These are phyloP conservation scores for Adrianichthys oophorus DNA, from an alignment of 2,797 vertebrate genomes.

Conservation along the genomic window DNA sequence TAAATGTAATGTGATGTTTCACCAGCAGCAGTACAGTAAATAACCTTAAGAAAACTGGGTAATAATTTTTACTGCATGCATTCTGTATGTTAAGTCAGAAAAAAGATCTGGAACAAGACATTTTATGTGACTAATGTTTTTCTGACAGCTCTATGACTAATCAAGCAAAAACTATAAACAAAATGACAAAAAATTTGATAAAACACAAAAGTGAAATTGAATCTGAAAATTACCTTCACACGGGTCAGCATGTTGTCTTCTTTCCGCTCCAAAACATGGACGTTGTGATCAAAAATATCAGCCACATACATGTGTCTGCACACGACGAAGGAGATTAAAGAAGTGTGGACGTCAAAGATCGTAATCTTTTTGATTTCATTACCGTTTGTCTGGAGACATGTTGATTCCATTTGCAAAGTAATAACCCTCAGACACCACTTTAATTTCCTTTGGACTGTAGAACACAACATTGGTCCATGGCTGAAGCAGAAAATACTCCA, in stretches of 20 bases:
- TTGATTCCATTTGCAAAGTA: conserved; percentile 88
- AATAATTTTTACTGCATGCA: too few relatives aligned
- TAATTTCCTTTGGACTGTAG: conserved; percentile 87
- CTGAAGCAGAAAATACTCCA: conserved; percentile 78
- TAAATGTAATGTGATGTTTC: too few relatives aligned
- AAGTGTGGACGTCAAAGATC: background rate
- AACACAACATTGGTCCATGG: conserved; percentile 85
- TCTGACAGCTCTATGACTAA: too few relatives aligned
- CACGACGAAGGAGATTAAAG: conserved; percentile 7
- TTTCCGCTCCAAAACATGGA: conserved; percentile 72
- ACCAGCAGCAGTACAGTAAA: too few relatives aligned
- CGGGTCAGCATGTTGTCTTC: conserved; percentile 57
- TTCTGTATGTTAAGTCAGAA: too few relatives aligned
- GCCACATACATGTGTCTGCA: conserved; percentile 74
- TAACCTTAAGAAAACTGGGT: too few relatives aligned
- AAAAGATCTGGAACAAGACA: too few relatives aligned
- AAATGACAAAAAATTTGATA: background rate
- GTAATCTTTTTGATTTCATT: conserved; percentile 18
- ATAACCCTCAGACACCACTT: conserved; percentile 85
- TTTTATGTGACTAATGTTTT: too few relatives aligned
- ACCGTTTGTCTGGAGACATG: conserved; percentile 86
- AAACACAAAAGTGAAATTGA: background rate
- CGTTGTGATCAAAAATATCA: conserved; percentile 62
- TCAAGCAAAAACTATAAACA: too few relatives aligned
- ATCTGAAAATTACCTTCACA: conserved; percentile 66